Evolutionary conservation across 2,888 invertebrate genomes (phyloP).

Genomic region (Neria commutata): DNA sequence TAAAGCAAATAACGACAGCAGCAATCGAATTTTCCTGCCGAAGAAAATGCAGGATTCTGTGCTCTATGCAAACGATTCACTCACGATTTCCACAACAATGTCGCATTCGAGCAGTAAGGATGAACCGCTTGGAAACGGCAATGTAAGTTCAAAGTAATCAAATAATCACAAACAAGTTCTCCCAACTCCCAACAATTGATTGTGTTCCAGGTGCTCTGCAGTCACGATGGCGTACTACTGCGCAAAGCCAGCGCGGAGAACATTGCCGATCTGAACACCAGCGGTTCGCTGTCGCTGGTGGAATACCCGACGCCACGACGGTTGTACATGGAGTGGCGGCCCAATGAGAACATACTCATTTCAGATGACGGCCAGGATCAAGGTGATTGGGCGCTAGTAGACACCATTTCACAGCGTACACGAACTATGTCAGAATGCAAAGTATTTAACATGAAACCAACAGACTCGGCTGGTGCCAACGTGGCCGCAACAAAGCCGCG

Average conservation of each 20-base stretch:
- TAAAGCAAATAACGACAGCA: no score
- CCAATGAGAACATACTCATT: constrained; percentile 73
- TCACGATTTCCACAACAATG: no score
- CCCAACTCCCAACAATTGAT: neutral
- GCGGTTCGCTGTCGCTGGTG: constrained; percentile 55
- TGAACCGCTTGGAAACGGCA: neutral
- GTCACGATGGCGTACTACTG: constrained; percentile 80
- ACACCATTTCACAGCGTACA: constrained; percentile 65
- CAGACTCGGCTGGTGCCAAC: constrained; percentile 29
- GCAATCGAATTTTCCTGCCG: no score
- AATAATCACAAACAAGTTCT: no score
- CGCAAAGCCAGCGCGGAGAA: constrained; percentile 70
- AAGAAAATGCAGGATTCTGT: no score
- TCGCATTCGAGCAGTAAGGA: no score
- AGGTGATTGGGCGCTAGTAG: constrained; percentile 82
- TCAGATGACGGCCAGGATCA: constrained; percentile 79
- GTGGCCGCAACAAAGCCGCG: constrained; percentile 54
- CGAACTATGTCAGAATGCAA: constrained; percentile 59
- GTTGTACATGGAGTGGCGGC: constrained; percentile 82
- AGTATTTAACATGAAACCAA: constrained; percentile 57
- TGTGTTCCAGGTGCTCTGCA: constrained; percentile 70
- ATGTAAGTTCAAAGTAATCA: neutral
- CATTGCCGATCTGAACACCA: constrained; percentile 69
- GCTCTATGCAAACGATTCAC: no score
- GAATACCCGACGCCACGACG: constrained; percentile 55